phyloP scores from a whole-genome alignment of 2,113 vertebrate species.

The Suricata suricatta region DNA sequence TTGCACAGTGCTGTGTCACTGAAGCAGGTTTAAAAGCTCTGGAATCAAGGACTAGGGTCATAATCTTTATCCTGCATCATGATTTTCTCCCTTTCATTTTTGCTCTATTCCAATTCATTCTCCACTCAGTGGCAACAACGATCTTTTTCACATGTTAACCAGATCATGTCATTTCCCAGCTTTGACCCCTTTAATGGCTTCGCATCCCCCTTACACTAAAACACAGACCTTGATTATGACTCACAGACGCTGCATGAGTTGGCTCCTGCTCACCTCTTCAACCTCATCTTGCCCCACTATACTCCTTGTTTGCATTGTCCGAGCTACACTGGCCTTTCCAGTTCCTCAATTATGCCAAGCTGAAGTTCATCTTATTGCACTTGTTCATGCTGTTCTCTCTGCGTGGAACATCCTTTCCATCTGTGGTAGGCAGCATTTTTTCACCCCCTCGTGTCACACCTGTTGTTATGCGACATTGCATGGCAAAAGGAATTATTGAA shows the following conservation, averaged over 20 bases:
- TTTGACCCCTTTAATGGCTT: constrained; percentile 21
- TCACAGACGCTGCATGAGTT: neutral
- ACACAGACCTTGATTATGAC: neutral
- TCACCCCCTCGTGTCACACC: neutral
- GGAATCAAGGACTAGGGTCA: neutral
- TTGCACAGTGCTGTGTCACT: neutral
- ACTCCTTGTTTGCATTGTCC: neutral
- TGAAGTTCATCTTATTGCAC: neutral
- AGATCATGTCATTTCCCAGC: neutral
- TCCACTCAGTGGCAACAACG: neutral
- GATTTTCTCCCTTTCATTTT: neutral
- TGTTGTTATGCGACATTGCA: neutral
- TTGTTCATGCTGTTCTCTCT: neutral
- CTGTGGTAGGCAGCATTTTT: neutral
- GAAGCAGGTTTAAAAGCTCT: neutral
- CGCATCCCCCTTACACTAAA: neutral
- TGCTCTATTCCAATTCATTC: neutral
- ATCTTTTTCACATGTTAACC: neutral
- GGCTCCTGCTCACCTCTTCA: neutral
- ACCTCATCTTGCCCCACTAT: neutral
- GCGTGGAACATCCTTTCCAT: neutral
- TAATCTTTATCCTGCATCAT: neutral
- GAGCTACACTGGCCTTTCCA: neutral
- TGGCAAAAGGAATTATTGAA: neutral
- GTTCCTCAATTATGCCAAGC: neutral